phyloP scores from a whole-genome alignment of 2,888 invertebrate species.

The Augochlorella aurata region DNA sequence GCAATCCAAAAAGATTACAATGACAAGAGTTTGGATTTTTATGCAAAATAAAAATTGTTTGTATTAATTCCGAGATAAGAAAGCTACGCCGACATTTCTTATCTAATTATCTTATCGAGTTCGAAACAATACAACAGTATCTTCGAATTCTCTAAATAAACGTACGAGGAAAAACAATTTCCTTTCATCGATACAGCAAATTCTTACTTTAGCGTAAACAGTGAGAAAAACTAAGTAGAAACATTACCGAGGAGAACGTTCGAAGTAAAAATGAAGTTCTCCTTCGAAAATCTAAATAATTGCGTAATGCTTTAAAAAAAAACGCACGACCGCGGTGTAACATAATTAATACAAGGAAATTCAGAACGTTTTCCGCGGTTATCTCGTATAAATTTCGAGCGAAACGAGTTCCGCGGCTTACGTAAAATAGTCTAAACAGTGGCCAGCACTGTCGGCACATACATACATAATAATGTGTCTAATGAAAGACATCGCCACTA shows the following conservation, averaged over 20 bases:
- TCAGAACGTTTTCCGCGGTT: background rate
- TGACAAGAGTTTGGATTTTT: too few species aligned
- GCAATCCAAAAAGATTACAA: background rate
- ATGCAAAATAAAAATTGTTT: too few species aligned
- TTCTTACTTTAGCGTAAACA: too few species aligned
- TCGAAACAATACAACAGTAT: too few species aligned
- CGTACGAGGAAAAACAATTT: too few species aligned
- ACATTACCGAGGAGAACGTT: too few species aligned
- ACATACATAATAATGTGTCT: background rate
- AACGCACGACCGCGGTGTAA: background rate
- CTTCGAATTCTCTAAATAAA: too few species aligned
- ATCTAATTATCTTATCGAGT: too few species aligned
- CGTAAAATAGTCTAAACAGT: background rate
- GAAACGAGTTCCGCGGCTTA: background rate
- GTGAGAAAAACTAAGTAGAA: too few species aligned
- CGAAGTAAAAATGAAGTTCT: background rate
- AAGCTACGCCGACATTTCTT: too few species aligned
- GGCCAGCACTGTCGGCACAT: background rate
- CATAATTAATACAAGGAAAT: background rate
- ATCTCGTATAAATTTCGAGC: background rate
- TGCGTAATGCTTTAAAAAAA: background rate
- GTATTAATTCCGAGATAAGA: too few species aligned
- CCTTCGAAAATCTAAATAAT: background rate
- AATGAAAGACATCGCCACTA: constrained; percentile 7
- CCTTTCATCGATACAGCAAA: too few species aligned